Evolutionary conservation across 1,140 invertebrate genomes (phyloP).

Genomic region (Chlorops oryzae): DNA sequence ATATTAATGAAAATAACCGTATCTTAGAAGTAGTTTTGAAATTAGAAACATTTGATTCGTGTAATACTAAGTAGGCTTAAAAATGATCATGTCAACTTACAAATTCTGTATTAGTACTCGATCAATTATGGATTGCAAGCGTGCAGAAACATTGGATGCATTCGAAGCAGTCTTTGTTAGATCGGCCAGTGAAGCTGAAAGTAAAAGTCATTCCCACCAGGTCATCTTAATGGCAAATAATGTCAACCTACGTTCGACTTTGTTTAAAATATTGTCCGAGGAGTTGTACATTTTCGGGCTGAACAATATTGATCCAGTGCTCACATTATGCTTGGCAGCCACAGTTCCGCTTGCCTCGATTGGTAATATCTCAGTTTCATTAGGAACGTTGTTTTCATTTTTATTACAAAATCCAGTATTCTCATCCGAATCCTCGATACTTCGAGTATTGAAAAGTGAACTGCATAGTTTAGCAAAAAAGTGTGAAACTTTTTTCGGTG

Average conservation of each 20-base stretch:
- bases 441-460: conserved; percentile 21
- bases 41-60: too few species aligned
- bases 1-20: neutral
- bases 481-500: conserved; percentile 26
- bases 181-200: conserved; percentile 32
- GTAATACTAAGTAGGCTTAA: too few species aligned
- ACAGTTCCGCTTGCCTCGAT: conserved; percentile 18
- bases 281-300: neutral
- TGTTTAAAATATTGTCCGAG: neutral
- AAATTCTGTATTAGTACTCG: conserved; percentile 32
- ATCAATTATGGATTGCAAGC: conserved; percentile 39
- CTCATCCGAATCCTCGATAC: conserved; percentile 23
- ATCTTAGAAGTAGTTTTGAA: neutral
- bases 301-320: neutral
- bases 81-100: conserved; percentile 20
- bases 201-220: too few species aligned
- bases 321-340: conserved; percentile 2
- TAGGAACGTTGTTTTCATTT: conserved; percentile 4
- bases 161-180: conserved; percentile 25
- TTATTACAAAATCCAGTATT: conserved; percentile 38
- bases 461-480: conserved; percentile 31
- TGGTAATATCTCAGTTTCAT: conserved; percentile 25
- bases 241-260: neutral
- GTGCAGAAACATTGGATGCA: conserved; percentile 33
- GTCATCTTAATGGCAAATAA: too few species aligned